Evolutionary conservation across 2,888 invertebrate genomes (phyloP), one percentile per base, ranked within the genome.

Genomic region (Sepioteuthis lessoniana): DNA sequence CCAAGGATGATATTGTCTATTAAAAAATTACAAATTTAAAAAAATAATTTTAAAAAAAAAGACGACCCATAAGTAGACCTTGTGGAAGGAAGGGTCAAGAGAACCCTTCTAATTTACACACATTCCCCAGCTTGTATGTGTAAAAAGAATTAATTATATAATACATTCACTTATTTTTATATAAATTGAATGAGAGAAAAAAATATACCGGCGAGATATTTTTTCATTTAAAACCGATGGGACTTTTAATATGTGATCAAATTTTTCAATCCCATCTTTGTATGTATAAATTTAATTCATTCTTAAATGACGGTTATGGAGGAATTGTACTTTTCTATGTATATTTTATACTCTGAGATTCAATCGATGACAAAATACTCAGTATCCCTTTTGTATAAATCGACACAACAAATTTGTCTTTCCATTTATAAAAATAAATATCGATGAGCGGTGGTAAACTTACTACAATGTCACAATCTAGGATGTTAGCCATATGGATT

Each of bases 121-220:
- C 55, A 25, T 55, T 55, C 55, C 55, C 7, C 55, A 55, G 47
- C 47, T 47, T 47, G 13, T 47, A 47, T 47, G 19, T 25, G 25
- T 25, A 76, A 76, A 76, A 76, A 76, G 10, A n/a, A n/a, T n/a
- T 13, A 76, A n/a, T 25, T 35, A 35, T 76, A 76, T 35, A 16
- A 76, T 76, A 35, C n/a, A 76, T n/a, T n/a, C n/a, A 76, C n/a
- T 76, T 76, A 76, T 76, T 76, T 76, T 76, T 76, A 76, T 76
- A 76, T 76, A n/a, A 13, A 60, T 47, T 47, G 47, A 47, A 19
- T 16, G 47, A 7, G 47, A 47, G 47, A 16, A 13, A 76, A 76
- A 76, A 76, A 76, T 35, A 16, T 76, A 35, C 76, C 76, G 10
- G 35, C 16, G 16, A n/a, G n/a, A 76, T n/a, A 76, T 76, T 76